Evolutionary conservation across 2,113 vertebrate genomes (phyloP).

Genomic region (Notothenia rossii): DNA sequence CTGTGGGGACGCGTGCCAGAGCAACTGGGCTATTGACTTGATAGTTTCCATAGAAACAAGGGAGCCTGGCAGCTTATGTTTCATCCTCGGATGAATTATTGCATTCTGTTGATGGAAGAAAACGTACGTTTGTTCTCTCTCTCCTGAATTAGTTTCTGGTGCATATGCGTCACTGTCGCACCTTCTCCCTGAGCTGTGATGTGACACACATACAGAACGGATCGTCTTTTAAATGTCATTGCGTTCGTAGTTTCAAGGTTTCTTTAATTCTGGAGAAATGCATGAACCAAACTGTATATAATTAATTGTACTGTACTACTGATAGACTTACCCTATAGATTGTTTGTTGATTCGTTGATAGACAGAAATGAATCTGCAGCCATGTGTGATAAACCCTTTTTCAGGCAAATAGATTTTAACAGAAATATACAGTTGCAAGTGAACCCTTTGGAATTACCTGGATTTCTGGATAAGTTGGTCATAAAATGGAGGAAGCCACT

Average conservation of each 20-base stretch:
- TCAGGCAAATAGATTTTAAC: neutral
- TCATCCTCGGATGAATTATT: conserved; percentile 81
- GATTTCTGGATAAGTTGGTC: too few species aligned
- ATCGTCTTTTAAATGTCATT: conserved; percentile 59
- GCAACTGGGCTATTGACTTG: conserved; percentile 76
- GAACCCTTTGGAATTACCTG: too few species aligned
- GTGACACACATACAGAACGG: conserved; percentile 74
- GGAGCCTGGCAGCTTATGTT: conserved; percentile 78
- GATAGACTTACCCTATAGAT: neutral
- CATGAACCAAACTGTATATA: neutral
- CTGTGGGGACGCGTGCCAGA: conserved; percentile 75
- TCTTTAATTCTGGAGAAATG: conserved; percentile 12
- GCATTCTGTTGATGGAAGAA: conserved; percentile 69
- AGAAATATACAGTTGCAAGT: neutral
- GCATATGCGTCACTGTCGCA: conserved; percentile 75
- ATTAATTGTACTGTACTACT: neutral
- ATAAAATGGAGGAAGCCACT: too few species aligned
- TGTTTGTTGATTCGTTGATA: neutral
- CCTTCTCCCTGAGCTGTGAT: conserved; percentile 66
- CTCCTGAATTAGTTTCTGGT: conserved; percentile 72
- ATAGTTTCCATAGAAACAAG: conserved; percentile 82
- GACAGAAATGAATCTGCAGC: neutral
- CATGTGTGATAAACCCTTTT: neutral
- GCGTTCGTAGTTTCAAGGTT: conserved; percentile 34
- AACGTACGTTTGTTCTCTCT: conserved; percentile 45